Evolutionary conservation across 2,888 invertebrate genomes (phyloP).

Genomic region (Archips xylosteana): DNA sequence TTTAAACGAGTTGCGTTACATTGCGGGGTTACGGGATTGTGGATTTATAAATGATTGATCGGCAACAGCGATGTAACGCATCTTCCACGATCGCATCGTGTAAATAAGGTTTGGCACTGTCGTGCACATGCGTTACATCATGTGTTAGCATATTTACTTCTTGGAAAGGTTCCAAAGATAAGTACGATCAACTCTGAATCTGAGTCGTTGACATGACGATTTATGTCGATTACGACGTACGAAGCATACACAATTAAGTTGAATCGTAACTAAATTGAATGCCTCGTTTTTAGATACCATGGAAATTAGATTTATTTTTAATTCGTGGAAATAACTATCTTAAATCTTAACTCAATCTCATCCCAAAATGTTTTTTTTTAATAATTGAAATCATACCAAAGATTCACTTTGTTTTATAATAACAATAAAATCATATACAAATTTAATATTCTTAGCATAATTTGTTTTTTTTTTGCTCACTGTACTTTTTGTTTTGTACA

Average conservation of each 20-base stretch:
- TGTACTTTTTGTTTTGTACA: too few relatives aligned
- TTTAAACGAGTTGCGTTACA: background rate
- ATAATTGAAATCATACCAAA: too few relatives aligned
- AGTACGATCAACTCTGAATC: slow-evolving; percentile 19
- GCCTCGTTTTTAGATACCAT: too few relatives aligned
- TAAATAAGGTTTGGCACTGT: background rate
- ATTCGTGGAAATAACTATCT: too few relatives aligned
- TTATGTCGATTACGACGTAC: slow-evolving; percentile 4
- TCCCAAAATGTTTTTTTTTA: too few relatives aligned
- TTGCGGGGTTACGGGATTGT: background rate
- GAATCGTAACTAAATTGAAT: background rate
- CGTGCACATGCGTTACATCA: slow-evolving; percentile 22
- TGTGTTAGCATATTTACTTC: slow-evolving; percentile 8
- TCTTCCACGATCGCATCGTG: background rate
- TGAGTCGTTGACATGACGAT: slow-evolving; percentile 26
- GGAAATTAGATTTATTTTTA: too few relatives aligned
- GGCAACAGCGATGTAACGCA: background rate
- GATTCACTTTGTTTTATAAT: too few relatives aligned
- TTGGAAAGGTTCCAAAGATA: slow-evolving; percentile 26
- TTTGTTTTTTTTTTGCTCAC: too few relatives aligned
- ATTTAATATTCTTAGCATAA: too few relatives aligned
- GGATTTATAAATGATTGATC: background rate
- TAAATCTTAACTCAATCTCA: too few relatives aligned
- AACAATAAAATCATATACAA: too few relatives aligned
- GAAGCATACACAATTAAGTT: background rate